Percentiles rank a stretch among this genome's conserved stretches.
Conservation (phyloP, 1,140 invertebrate genomes). For the Cyclargus thomasi region DNA sequence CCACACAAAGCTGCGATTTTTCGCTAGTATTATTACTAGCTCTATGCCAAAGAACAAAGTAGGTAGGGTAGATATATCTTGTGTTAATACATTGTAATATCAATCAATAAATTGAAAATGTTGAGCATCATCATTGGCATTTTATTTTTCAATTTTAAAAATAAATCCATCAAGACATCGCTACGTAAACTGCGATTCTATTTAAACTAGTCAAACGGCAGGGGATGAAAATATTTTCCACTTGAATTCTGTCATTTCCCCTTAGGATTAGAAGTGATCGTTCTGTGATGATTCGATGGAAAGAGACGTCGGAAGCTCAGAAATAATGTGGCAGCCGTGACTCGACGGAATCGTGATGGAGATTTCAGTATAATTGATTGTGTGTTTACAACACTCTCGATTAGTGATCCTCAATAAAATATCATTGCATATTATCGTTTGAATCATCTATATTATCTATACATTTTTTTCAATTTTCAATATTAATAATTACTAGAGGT, state of each 20-base stretch:
- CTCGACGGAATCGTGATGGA: constrained; percentile 53
- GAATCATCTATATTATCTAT: too few species aligned
- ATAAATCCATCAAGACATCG: neutral
- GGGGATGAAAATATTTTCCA: constrained; percentile 42
- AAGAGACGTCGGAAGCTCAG: constrained; percentile 31
- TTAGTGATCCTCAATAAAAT: constrained; percentile 8
- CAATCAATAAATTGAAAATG: neutral
- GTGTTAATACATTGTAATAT: neutral
- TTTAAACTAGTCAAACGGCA: constrained; percentile 17
- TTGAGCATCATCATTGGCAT: neutral
- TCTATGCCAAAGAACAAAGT: too few species aligned
- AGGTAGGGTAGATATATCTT: too few species aligned
- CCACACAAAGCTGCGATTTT: too few species aligned
- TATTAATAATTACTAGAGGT: too few species aligned
- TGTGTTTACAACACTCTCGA: constrained; percentile 41
- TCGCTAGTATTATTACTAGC: too few species aligned
- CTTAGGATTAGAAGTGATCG: constrained; percentile 30
- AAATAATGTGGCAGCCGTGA: constrained; percentile 53
- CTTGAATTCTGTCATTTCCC: constrained; percentile 38
- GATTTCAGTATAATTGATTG: constrained; percentile 50
- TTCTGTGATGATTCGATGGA: constrained; percentile 33
- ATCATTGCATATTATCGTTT: neutral
- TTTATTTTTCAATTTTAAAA: neutral
- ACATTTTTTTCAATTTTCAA: too few species aligned
- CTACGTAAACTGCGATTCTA: neutral